phyloP scores from a whole-genome alignment of 2,113 vertebrate species.

The Piaya cayana region DNA sequence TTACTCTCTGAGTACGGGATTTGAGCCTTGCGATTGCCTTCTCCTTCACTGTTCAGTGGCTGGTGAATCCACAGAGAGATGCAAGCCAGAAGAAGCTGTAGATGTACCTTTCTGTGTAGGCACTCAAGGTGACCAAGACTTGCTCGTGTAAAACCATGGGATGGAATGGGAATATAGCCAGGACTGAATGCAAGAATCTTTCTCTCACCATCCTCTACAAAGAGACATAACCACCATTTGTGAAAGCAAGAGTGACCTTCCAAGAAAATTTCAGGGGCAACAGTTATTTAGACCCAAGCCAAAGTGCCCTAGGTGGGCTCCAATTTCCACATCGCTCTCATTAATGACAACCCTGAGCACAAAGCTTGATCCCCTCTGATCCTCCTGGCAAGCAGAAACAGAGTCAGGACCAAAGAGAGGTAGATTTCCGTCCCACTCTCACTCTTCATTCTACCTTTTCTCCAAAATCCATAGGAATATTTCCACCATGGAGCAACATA shows the following conservation, averaged over 20 bases:
- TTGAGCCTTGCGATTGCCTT: not conserved
- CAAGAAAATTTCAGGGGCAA: not conserved
- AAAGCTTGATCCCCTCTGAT: not conserved
- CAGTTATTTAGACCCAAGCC: not conserved
- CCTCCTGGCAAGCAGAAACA: not conserved
- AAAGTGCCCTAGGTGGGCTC: not conserved
- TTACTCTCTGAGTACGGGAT: not conserved
- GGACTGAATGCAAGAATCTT: not conserved
- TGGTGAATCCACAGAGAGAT: not conserved
- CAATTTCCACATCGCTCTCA: not conserved
- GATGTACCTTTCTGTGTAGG: not conserved
- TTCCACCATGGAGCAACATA: not conserved
- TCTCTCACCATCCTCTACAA: not conserved
- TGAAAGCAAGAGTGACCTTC: not conserved
- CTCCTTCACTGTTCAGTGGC: constrained; percentile 4
- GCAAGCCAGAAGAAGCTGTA: not conserved
- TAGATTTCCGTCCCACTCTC: not conserved
- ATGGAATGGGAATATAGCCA: not conserved
- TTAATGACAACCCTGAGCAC: not conserved
- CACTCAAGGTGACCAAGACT: not conserved
- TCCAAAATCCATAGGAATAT: not conserved
- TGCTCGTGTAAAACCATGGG: fast-evolving
- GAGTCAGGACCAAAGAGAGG: not conserved
- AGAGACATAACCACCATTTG: not conserved
- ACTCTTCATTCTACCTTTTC: not conserved